Conservation (phyloP, 2,888 invertebrate species). For the Drosophila ezoana region DNA sequence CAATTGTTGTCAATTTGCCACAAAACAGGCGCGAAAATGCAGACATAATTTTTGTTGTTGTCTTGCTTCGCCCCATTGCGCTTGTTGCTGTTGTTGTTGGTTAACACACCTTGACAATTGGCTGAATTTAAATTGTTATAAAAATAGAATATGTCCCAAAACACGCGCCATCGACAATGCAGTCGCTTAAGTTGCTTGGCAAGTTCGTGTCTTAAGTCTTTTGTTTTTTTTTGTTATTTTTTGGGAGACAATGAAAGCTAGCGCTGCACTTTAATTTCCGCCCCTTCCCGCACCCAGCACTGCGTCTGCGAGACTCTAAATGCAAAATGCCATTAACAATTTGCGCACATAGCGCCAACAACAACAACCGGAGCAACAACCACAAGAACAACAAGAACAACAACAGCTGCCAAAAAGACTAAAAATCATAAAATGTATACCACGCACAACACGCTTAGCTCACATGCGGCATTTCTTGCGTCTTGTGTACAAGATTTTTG, state of each 20-base stretch:
- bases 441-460: constrained; percentile 59
- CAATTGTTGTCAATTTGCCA: constrained; percentile 81
- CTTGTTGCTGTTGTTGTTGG: constrained; percentile 43
- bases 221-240: constrained; percentile 49
- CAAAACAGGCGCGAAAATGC: constrained; percentile 81
- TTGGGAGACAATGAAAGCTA: constrained; percentile 76
- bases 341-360: constrained; percentile 63
- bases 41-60: constrained; percentile 57
- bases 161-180: constrained; percentile 71
- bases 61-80: constrained; percentile 31
- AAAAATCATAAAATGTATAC: constrained; percentile 63
- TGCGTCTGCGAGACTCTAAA: constrained; percentile 36
- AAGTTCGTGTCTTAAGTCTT: constrained; percentile 80
- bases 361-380: constrained; percentile 24
- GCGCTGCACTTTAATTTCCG: constrained; percentile 60
- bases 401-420: constrained; percentile 19
- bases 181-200: constrained; percentile 41
- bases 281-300: constrained; percentile 13
- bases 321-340: constrained; percentile 76
- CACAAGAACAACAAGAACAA: constrained; percentile 12
- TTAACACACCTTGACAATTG: constrained; percentile 78
- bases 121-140: constrained; percentile 77
- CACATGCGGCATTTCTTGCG: constrained; percentile 30
- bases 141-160: constrained; percentile 81
- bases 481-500: constrained; percentile 59